Conservation (phyloP, 2,888 invertebrate genomes). For the Venusia cambrica region DNA sequence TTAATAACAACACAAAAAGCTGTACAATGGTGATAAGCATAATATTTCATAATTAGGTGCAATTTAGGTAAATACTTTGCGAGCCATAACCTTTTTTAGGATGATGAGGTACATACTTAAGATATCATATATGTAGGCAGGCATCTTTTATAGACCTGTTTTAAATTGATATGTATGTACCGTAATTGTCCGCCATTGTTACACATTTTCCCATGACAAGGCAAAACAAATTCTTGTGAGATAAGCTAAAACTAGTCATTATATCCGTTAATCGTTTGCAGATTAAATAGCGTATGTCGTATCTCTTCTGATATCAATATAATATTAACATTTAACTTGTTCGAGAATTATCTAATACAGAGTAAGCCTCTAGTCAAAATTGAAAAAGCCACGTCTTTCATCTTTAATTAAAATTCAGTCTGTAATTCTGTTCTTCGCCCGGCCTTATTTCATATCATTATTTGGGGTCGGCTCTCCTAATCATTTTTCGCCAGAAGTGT, state of each 20-base stretch:
- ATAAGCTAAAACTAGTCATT: constrained; percentile 14
- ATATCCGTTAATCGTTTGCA: constrained; percentile 11
- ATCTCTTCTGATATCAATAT: neutral
- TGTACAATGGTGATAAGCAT: constrained; percentile 14
- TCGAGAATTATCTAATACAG: too few relatives aligned
- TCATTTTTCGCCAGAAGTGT: too few relatives aligned
- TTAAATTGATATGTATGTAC: constrained; percentile 19
- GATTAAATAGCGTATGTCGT: constrained; percentile 6
- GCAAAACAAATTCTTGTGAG: constrained; percentile 19
- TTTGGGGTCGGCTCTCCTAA: too few relatives aligned
- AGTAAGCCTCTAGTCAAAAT: too few relatives aligned
- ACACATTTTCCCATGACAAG: constrained; percentile 24
- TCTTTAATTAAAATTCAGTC: too few relatives aligned
- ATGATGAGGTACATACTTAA: constrained; percentile 13
- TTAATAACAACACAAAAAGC: constrained; percentile 8
- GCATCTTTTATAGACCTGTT: constrained; percentile 18
- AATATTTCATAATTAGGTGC: constrained; percentile 14
- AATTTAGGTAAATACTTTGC: neutral
- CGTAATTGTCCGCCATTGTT: constrained; percentile 24
- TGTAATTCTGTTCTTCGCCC: too few relatives aligned
- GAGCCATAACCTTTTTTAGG: constrained; percentile 10
- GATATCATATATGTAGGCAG: constrained; percentile 9
- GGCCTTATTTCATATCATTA: too few relatives aligned
- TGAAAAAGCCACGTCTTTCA: too few relatives aligned
- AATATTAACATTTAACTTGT: too few relatives aligned